These are phyloP conservation scores for Papilio aristodemus DNA, from an alignment of 1,140 invertebrate genomes.

Conservation along the genomic window DNA sequence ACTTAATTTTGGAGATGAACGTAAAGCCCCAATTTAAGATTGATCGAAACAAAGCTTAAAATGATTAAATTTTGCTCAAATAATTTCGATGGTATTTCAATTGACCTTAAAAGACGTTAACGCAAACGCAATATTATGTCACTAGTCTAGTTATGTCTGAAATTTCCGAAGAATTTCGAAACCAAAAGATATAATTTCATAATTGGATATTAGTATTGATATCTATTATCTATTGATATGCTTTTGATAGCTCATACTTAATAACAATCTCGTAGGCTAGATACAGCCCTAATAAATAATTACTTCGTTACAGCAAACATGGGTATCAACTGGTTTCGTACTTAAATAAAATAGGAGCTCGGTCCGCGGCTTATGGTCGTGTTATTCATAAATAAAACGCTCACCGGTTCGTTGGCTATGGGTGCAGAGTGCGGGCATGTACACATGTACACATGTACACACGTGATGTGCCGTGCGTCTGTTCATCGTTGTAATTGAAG, in stretches of 20 bases:
- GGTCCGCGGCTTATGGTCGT: slow-evolving; percentile 25
- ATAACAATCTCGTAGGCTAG: too few relatives aligned
- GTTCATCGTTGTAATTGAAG: slow-evolving; percentile 45
- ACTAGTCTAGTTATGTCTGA: too few relatives aligned
- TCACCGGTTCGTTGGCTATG: neutral
- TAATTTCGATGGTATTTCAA: neutral
- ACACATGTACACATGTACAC: neutral
- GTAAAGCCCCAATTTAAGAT: neutral
- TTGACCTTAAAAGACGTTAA: neutral
- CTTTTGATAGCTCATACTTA: too few relatives aligned
- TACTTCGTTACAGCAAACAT: neutral
- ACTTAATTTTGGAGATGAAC: slow-evolving; percentile 20
- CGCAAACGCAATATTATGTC: too few relatives aligned
- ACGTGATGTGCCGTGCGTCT: slow-evolving; percentile 39
- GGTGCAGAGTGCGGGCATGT: neutral
- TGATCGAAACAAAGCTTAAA: neutral
- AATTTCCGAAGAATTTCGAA: too few relatives aligned
- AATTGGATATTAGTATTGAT: too few relatives aligned
- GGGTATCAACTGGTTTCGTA: slow-evolving; percentile 10
- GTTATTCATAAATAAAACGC: slow-evolving; percentile 10
- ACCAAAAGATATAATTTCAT: too few relatives aligned
- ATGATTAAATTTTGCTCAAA: neutral
- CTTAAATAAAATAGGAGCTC: slow-evolving; percentile 21
- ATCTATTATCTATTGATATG: too few relatives aligned
- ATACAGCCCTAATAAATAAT: slow-evolving; percentile 1